Evolutionary conservation across 2,888 invertebrate genomes (phyloP), one percentile per base, ranked within the genome.

Genomic region (Cheiracanthium punctorium): DNA sequence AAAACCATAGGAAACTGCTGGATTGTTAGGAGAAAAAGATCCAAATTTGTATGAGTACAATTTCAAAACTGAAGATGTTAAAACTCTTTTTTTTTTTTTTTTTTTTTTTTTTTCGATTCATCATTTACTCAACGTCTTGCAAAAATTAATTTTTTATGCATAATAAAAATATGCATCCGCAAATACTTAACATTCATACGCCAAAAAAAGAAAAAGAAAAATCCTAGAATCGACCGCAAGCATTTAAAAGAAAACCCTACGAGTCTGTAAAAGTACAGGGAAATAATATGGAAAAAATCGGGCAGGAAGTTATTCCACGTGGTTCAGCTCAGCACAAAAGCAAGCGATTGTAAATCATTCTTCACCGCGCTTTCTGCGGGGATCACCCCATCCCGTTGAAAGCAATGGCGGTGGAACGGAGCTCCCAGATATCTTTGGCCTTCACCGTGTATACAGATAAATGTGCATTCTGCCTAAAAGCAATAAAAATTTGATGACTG

Each of bases 301-400:
- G 30, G 58, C 79, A 71, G 80, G 73, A 80, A 80, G 80, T 80
- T 73, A 24, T 73, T 73, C 80, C 80, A 80, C 73, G 80, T 80
- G 80, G 30, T 67, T 73, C 73, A 20, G 29, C n/a, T 80, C 80
- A 80, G 10, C 29, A 12, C 29, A 12, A 64, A 30, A 48, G 72
- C 72, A 41, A 28, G n/a, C 24, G 28, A 30, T 37, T 20, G 24
- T 67, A 67, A 65, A 80, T 80, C 80, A 73, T 20, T 73, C 67
- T 20, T 17, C 80, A 37, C 71, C 30, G 29, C 30, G 32, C 17
- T 75, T 75, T 64, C 33, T 37, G 24, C 32, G 24, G 2, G 74
- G 2, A 7, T 58, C 58, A 58, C 24, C 58, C 24, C 20, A 24
- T 30, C 30, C 37, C 64, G 33, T 24, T 24, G 58, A 32, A 64